Evolutionary conservation across 1,140 invertebrate genomes (phyloP).

Genomic region (Drosophila pachea): DNA sequence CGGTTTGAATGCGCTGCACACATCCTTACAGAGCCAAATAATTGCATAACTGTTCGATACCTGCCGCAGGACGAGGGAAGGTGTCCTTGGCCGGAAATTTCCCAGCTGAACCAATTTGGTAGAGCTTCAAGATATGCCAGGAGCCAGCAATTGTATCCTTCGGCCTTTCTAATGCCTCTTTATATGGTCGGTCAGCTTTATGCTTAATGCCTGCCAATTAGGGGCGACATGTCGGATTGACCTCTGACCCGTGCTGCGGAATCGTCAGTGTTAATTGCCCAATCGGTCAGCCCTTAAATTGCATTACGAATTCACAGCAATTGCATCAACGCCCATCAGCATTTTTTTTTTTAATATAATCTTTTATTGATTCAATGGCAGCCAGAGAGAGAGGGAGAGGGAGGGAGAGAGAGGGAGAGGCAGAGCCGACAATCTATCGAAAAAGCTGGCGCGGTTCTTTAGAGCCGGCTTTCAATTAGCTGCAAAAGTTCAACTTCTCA

Average conservation of each 20-base stretch:
- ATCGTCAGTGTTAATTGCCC: slow-evolving; percentile 65
- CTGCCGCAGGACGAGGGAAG: no score
- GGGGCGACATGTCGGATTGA: background rate
- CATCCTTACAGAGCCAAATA: no score
- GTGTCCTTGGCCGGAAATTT: no score
- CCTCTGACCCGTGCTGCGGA: background rate
- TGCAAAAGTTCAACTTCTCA: slow-evolving; percentile 68
- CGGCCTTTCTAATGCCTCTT: no score
- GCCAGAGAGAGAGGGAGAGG: slow-evolving; percentile 28
- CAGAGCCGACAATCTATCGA: slow-evolving; percentile 49
- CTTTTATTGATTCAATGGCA: slow-evolving; percentile 55
- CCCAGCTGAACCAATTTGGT: no score
- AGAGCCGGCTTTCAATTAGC: slow-evolving; percentile 64
- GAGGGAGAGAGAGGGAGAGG: slow-evolving; percentile 8
- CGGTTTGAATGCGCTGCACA: background rate
- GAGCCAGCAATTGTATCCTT: no score
- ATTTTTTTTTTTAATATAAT: slow-evolving; percentile 28
- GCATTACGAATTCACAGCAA: slow-evolving; percentile 51
- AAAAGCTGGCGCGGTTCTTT: slow-evolving; percentile 41
- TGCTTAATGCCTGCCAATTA: background rate
- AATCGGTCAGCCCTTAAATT: slow-evolving; percentile 46
- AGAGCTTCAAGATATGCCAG: no score
- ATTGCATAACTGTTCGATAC: no score
- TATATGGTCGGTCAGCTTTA: no score
- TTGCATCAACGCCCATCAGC: slow-evolving; percentile 55